These are phyloP conservation scores for Eudyptes chrysolophus DNA, from an alignment of 2,113 vertebrate species.

Conservation along the genomic window DNA sequence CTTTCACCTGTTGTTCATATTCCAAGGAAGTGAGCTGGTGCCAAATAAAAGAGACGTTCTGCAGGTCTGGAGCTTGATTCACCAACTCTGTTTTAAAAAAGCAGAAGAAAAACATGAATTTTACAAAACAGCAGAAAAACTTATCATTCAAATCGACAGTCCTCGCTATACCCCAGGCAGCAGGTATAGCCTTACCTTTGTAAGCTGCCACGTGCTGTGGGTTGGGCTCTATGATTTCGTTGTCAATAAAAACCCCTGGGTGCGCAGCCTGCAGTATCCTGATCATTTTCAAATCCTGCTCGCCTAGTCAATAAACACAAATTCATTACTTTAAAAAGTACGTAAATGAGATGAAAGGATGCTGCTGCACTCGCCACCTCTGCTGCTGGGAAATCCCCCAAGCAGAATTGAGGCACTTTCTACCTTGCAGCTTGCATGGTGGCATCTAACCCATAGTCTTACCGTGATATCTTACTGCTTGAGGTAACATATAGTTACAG, in stretches of 20 bases:
- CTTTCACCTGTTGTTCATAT: constrained; percentile 47
- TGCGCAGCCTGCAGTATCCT: constrained; percentile 73
- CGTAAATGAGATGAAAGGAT: neutral
- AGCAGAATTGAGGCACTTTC: neutral
- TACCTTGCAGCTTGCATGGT: neutral
- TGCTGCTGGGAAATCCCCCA: neutral
- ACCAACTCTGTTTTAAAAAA: constrained; percentile 49
- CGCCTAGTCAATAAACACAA: constrained; percentile 65
- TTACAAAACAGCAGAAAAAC: neutral
- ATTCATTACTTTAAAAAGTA: neutral
- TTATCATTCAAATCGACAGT: fast-evolving
- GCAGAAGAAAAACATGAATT: neutral
- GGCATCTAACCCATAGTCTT: neutral
- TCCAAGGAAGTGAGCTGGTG: constrained; percentile 59
- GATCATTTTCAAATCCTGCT: constrained; percentile 84
- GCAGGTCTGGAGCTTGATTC: constrained; percentile 39
- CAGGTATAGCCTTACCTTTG: constrained; percentile 65
- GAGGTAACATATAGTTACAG: neutral
- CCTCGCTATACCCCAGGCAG: neutral
- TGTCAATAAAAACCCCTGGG: constrained; percentile 75
- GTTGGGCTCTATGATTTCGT: constrained; percentile 85
- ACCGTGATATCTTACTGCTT: neutral
- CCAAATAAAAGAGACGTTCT: constrained; percentile 63
- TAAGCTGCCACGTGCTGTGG: constrained; percentile 78
- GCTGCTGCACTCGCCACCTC: neutral